Evolutionary conservation across 2,888 invertebrate genomes (phyloP).

Genomic region (Mactromeris polynyma): DNA sequence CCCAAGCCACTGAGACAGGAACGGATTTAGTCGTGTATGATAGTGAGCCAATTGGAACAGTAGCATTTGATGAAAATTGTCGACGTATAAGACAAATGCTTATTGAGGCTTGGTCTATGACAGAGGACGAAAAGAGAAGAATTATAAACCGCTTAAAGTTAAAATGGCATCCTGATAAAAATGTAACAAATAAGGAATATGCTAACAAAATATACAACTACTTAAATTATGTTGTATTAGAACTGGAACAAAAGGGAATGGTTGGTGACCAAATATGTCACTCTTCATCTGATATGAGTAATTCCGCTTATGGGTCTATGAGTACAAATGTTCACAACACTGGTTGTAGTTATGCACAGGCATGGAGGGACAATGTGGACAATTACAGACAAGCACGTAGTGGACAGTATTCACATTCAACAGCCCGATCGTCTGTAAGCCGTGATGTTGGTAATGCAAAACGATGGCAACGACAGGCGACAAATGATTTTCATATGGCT

Average conservation of each 20-base stretch:
- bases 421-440: not conserved
- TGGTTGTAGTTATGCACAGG: constrained; percentile 31
- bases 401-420: constrained; percentile 25
- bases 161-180: constrained; percentile 74
- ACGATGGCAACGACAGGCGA: constrained; percentile 67
- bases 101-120: constrained; percentile 43
- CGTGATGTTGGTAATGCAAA: constrained; percentile 51
- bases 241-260: constrained; percentile 48
- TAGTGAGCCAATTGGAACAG: constrained; percentile 31
- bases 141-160: constrained; percentile 59
- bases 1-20: not conserved
- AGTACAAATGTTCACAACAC: constrained; percentile 31
- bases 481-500: constrained; percentile 60
- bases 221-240: constrained; percentile 54
- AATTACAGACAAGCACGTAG: constrained; percentile 40
- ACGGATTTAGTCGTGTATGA: constrained; percentile 34
- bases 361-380: constrained; percentile 32
- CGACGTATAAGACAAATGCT: constrained; percentile 36
- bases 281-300: constrained; percentile 24
- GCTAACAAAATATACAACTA: constrained; percentile 64
- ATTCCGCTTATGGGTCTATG: constrained; percentile 29
- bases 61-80: constrained; percentile 59
- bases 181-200: constrained; percentile 58
- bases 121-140: constrained; percentile 48
- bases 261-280: constrained; percentile 27